Percentiles rank a stretch among this genome's conserved stretches.
phyloP scores from a whole-genome alignment of 2,113 vertebrate genomes.

The Macquaria australasica region DNA sequence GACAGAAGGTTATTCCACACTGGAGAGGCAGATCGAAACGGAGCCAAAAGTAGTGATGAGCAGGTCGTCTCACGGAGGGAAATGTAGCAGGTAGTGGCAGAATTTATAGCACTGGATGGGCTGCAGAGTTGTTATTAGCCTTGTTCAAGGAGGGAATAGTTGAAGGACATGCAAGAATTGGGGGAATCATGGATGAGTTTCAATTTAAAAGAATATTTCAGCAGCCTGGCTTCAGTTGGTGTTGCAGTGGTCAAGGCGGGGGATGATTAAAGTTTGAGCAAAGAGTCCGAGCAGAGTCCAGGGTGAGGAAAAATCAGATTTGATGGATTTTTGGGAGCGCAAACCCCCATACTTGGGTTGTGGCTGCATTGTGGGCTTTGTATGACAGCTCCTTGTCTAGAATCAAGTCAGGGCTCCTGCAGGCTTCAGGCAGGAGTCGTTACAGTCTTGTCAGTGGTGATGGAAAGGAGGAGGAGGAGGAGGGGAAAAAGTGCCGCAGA shows the following conservation, averaged over 20 bases:
- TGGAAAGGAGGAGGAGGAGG: slow-evolving; percentile 49
- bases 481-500: not conserved
- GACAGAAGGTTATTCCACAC: not conserved
- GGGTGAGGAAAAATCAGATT: slow-evolving; percentile 16
- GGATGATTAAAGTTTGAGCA: slow-evolving; percentile 53
- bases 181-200: not conserved
- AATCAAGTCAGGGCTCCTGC: slow-evolving; percentile 39
- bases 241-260: not conserved
- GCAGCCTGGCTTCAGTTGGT: not conserved
- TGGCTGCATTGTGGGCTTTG: slow-evolving; percentile 24
- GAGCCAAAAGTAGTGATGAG: not conserved
- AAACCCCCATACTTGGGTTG: not conserved
- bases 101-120: not conserved
- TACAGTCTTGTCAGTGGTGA: slow-evolving; percentile 55
- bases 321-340: slow-evolving; percentile 33
- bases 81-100: not conserved
- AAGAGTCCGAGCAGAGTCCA: not conserved
- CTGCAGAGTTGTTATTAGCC: not conserved
- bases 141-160: not conserved
- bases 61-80: not conserved
- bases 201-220: slow-evolving; percentile 24
- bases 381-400: slow-evolving; percentile 52
- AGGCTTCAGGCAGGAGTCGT: slow-evolving; percentile 39
- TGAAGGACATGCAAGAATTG: not conserved
- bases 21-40: not conserved